Evolutionary conservation across 2,888 invertebrate genomes (phyloP), one percentile per base, ranked within the genome.

Genomic region (Orchesella flavescens): DNA sequence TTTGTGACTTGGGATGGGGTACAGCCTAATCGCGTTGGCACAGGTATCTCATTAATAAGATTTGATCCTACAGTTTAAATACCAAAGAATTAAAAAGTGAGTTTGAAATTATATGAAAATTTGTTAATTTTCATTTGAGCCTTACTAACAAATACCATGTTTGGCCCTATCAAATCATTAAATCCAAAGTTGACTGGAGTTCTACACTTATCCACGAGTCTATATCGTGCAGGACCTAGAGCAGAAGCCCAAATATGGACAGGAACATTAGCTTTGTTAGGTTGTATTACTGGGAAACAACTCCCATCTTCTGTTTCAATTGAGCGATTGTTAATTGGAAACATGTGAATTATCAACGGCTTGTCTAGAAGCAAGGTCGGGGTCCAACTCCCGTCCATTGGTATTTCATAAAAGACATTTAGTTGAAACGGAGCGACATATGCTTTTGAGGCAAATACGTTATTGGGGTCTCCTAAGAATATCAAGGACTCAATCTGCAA

Each of bases 81-180:
- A 3, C 12, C 3, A 10, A 49, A 49, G n/a, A 49, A 34, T 4
- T 34, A 34, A 34, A 4, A 34, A 34, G 2, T 4, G 34, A 34
- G 2, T 7, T 34, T n/a, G n/a, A n/a, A n/a, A n/a, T n/a, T n/a
- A n/a, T n/a, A n/a, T n/a, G n/a, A 7, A 7, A 55, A 55, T 55
- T 55, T 17, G n/a, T 55, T 9, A 13, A 55, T 55, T 17, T 55
- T 55, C n/a, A 55, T 55, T 55, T 5, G 5, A n/a, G 7, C 4
- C 74, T 65, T 75, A 75, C 75, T 17, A 17, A 75, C 65, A 75
- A 75, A 75, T 0, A 65, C 75, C 12, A 65, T 75, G 65, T 75
- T 75, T 3, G 75, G 75, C 1, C 63, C 17, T 17, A 75, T 23
- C 17, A 75, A 61, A 1, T 75, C 75, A 34, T 75, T 63, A 53